phyloP scores from a whole-genome alignment of 1,140 invertebrate genomes.

The Drosophila melanica region DNA sequence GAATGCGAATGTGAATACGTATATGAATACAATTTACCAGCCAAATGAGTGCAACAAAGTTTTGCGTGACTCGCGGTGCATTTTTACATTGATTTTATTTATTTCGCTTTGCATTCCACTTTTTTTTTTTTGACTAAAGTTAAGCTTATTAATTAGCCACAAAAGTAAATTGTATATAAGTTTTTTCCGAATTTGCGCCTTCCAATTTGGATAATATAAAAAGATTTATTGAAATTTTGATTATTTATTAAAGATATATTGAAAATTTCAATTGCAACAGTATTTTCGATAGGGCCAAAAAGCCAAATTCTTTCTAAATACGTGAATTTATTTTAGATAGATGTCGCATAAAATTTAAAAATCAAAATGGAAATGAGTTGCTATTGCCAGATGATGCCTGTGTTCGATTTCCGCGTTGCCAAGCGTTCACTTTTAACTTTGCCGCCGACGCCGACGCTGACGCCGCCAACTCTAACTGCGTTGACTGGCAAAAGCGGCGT shows the following conservation, averaged over 20 bases:
- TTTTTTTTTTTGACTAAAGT: constrained; percentile 6
- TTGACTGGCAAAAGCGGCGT: constrained; percentile 65
- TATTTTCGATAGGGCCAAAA: neutral
- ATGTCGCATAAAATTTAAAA: constrained; percentile 1
- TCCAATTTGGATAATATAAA: too few species aligned
- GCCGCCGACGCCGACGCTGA: constrained; percentile 47
- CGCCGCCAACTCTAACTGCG: constrained; percentile 27
- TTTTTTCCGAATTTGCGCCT: too few species aligned
- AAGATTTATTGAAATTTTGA: too few species aligned
- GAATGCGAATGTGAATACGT: constrained; percentile 20
- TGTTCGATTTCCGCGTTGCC: constrained; percentile 73
- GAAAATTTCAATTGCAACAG: neutral
- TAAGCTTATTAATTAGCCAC: neutral
- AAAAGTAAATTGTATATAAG: neutral
- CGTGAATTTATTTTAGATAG: constrained; percentile 2
- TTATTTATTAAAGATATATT: too few species aligned
- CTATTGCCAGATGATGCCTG: constrained; percentile 56
- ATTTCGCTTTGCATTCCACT: constrained; percentile 34
- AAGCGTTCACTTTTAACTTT: constrained; percentile 61
- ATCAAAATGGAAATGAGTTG: constrained; percentile 46
- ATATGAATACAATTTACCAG: constrained; percentile 65
- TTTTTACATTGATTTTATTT: constrained; percentile 18
- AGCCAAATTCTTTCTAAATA: neutral
- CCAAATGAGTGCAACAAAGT: constrained; percentile 66
- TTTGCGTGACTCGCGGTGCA: constrained; percentile 66